phyloP scores from a whole-genome alignment of 2,113 vertebrate genomes.

The Rhynchopsitta pachyrhyncha region DNA sequence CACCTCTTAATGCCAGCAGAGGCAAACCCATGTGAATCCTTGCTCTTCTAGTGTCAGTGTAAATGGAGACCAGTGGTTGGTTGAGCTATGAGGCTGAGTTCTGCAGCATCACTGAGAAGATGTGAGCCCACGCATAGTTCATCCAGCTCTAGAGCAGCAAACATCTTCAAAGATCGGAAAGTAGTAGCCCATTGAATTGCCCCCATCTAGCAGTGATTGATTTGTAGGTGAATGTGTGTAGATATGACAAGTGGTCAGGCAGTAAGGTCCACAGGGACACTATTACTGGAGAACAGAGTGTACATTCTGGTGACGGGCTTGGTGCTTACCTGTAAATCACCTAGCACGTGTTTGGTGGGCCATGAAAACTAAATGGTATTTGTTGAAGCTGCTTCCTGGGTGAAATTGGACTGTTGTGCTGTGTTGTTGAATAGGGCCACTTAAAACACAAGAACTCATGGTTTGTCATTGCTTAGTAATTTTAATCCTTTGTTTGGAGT shows the following conservation, averaged over 20 bases:
- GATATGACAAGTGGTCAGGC: background rate
- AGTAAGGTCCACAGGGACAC: background rate
- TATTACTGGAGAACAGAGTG: background rate
- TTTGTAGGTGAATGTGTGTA: background rate
- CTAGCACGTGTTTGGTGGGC: background rate
- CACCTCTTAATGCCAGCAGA: background rate
- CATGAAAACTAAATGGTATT: background rate
- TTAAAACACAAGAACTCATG: background rate
- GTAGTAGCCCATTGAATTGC: background rate
- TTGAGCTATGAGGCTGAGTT: background rate
- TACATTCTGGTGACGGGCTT: background rate
- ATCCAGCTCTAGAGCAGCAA: background rate
- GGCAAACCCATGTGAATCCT: fast-evolving
- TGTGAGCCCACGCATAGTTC: fast-evolving
- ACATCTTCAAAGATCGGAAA: background rate
- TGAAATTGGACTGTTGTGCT: background rate
- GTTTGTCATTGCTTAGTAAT: background rate
- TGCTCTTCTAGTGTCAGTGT: background rate
- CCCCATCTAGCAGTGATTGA: background rate
- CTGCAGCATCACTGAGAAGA: background rate
- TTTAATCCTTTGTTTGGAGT: background rate
- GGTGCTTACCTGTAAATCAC: background rate
- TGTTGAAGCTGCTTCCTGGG: background rate
- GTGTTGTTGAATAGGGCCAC: background rate
- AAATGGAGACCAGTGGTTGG: fast-evolving